These are phyloP conservation scores for Papilio aristodemus DNA, from an alignment of 1,140 invertebrate species.

Conservation along the genomic window DNA sequence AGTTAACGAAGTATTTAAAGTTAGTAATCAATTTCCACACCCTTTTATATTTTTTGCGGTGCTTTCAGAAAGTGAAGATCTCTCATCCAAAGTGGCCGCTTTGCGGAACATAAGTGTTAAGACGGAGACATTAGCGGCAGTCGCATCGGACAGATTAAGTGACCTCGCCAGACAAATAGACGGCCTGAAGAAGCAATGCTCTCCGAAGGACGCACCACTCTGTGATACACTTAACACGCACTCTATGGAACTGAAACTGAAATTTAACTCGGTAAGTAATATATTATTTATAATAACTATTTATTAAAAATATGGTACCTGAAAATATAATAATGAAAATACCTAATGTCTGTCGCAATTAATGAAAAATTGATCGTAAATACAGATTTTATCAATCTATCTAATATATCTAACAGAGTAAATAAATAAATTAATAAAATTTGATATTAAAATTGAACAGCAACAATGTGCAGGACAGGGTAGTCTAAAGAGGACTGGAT, in stretches of 20 bases:
- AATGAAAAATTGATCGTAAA: too few relatives aligned
- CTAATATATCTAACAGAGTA: too few relatives aligned
- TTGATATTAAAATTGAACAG: too few relatives aligned
- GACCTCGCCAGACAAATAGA: constrained; percentile 83
- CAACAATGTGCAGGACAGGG: too few relatives aligned
- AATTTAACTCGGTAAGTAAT: constrained; percentile 71
- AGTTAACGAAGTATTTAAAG: too few relatives aligned
- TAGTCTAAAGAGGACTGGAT: too few relatives aligned
- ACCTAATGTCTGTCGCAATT: too few relatives aligned
- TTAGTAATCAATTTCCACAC: constrained; percentile 23
- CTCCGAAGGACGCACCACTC: constrained; percentile 81
- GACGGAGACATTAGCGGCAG: constrained; percentile 60
- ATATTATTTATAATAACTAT: constrained; percentile 5
- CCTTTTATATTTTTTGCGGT: constrained; percentile 21
- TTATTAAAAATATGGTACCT: too few relatives aligned
- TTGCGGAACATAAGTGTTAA: constrained; percentile 76
- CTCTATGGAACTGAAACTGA: constrained; percentile 79
- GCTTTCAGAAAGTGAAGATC: constrained; percentile 76
- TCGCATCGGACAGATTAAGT: constrained; percentile 70
- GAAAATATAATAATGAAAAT: too few relatives aligned
- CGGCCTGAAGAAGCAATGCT: constrained; percentile 81
- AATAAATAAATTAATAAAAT: neutral
- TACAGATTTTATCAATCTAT: too few relatives aligned
- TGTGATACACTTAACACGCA: constrained; percentile 85
- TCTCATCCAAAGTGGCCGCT: constrained; percentile 79